Conservation (phyloP, 2,113 vertebrate species). For the Elephantulus edwardii region DNA sequence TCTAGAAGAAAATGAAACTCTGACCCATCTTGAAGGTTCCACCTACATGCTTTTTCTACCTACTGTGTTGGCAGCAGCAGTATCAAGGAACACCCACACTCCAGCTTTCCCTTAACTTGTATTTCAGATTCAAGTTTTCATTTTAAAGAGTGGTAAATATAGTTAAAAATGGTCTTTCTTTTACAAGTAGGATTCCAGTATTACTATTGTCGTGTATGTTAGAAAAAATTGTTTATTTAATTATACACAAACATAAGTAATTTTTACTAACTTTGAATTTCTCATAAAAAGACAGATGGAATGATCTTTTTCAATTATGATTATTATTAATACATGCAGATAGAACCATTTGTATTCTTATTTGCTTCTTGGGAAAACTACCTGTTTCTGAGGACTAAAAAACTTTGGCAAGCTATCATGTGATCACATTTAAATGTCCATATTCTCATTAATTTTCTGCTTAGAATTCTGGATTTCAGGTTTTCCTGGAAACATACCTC, state of each 20-base stretch:
- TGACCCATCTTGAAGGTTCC: not conserved
- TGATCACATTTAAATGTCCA: slow-evolving; percentile 79
- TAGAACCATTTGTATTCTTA: slow-evolving; percentile 78
- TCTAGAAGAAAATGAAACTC: not conserved
- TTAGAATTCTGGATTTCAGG: slow-evolving; percentile 66
- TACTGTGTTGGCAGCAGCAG: not conserved
- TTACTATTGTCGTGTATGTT: not conserved
- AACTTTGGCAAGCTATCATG: slow-evolving; percentile 75
- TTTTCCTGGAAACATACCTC: slow-evolving; percentile 40
- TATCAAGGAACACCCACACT: fast-evolving
- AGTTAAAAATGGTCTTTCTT: not conserved
- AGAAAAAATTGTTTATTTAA: not conserved
- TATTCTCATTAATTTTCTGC: slow-evolving; percentile 72
- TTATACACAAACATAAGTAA: slow-evolving; percentile 33
- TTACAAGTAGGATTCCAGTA: not conserved
- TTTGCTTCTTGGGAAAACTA: slow-evolving; percentile 38
- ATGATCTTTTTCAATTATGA: slow-evolving; percentile 76
- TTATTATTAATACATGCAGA: slow-evolving; percentile 79
- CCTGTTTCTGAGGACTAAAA: slow-evolving; percentile 77
- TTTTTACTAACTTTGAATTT: slow-evolving; percentile 33
- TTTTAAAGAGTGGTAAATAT: not conserved
- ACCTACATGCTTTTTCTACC: not conserved
- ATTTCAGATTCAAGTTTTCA: not conserved
- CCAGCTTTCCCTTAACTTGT: not conserved
- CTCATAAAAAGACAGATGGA: slow-evolving; percentile 25